These are phyloP conservation scores for Arion vulgaris DNA, from an alignment of 1,140 invertebrate genomes.

Conservation along the genomic window DNA sequence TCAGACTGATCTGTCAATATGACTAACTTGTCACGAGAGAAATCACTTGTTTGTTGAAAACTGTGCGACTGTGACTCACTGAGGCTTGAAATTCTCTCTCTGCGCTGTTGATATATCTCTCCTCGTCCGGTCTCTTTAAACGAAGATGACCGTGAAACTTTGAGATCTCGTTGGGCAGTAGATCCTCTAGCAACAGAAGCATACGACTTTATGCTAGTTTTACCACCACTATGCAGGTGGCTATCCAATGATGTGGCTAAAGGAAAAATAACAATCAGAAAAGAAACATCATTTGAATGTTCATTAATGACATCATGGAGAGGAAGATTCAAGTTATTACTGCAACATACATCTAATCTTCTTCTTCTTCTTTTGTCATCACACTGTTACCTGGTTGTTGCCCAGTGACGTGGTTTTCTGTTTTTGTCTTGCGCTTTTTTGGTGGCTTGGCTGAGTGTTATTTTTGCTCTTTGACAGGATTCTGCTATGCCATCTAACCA, in stretches of 20 bases:
- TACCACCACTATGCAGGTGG: background rate
- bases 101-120: background rate
- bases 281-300: background rate
- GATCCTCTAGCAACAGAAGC: conserved; percentile 22
- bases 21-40: background rate
- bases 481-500: too few species aligned
- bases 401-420: too few species aligned
- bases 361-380: too few species aligned
- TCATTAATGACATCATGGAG: too few species aligned
- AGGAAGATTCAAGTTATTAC: too few species aligned
- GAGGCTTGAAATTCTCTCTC: background rate
- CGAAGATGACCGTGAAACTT: background rate
- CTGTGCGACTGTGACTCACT: background rate
- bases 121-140: background rate
- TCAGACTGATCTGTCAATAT: background rate
- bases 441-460: too few species aligned
- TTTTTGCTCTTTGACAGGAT: too few species aligned
- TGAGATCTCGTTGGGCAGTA: background rate
- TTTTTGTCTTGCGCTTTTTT: too few species aligned
- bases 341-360: too few species aligned
- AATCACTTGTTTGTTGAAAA: background rate
- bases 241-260: background rate
- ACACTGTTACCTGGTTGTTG: too few species aligned
- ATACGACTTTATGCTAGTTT: conserved; percentile 11
- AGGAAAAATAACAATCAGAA: background rate